Evolutionary conservation across 2,797 vertebrate species (phyloP), one percentile per base, ranked within the genome.

Genomic region (Paguma larvata): DNA sequence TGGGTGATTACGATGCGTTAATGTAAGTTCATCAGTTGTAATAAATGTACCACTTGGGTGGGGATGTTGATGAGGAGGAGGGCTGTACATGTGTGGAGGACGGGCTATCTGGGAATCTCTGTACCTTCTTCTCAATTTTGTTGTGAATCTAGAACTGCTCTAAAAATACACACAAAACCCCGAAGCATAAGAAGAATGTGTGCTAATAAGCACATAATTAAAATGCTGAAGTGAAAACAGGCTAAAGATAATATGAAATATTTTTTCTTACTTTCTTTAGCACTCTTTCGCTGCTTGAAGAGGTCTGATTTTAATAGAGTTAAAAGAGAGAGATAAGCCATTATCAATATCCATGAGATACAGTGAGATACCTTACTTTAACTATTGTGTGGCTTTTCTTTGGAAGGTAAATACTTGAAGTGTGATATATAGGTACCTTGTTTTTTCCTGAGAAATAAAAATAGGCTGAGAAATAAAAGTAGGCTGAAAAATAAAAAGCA

Each of bases 401-500:
- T 38, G 34, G 77, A 79, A 89, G 53, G n/a, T 80, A 53, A 78
- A 87, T 91, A 79, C 73, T 67, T 53, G 6, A 89, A 91, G 82
- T 38, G 15, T 78, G 38, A 56, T 27, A 51, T 9, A 30, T 10
- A 83, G 72, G 6, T 46, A 25, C 1, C 0, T 86, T 90, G 92
- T n/a, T 46, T 38, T 91, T 94, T 78, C 9, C 53, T 87, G 25
- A 70, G 4, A 34, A 53, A 96, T 62, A 88, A 93, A 96, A 96
- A 79, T 6, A 53, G 16, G 6, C 46, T 89, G 27, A 68, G 78
- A 87, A 63, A 44, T 63, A 93, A 91, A 96, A 79, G 44, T 6
- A 53, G 16, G 6, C 46, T 89, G 27, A 68, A 82, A 87, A 63
- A 44, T 63, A 93, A 91, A 91, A 94, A 82, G 46, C n/a, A 38